A percentile compares a stretch with the other conserved stretches of the same genome.
phyloP scores from a whole-genome alignment of 2,113 vertebrate species.

The Condylura cristata region DNA sequence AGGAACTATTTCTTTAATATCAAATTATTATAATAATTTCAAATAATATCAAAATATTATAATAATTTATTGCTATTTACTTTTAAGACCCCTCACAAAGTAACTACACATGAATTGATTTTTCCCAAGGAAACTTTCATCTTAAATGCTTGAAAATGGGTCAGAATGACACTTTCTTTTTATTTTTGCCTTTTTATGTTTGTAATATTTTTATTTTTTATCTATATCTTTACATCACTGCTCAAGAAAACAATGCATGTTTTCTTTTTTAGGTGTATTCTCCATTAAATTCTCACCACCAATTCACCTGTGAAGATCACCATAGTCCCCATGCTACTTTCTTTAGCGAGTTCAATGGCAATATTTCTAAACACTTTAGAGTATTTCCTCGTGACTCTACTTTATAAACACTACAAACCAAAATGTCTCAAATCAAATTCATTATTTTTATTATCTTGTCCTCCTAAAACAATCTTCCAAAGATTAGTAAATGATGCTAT shows the following conservation, averaged over 20 bases:
- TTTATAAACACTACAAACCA: slow-evolving; percentile 15
- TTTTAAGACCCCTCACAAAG: not conserved
- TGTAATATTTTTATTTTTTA: too few species aligned
- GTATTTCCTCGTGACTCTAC: not conserved
- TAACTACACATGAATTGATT: not conserved
- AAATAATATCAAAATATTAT: slow-evolving; percentile 17
- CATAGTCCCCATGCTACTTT: too few species aligned
- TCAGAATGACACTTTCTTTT: not conserved
- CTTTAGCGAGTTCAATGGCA: not conserved
- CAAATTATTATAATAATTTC: slow-evolving; percentile 14
- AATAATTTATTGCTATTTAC: not conserved
- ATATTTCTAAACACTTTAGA: slow-evolving; percentile 31
- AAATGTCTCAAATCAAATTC: slow-evolving; percentile 2
- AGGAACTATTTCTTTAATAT: not conserved
- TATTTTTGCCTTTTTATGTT: too few species aligned
- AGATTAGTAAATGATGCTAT: not conserved
- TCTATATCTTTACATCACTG: too few species aligned
- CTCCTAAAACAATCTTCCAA: slow-evolving; percentile 9
- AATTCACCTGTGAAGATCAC: too few species aligned
- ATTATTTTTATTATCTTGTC: slow-evolving; percentile 43
- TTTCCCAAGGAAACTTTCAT: slow-evolving; percentile 22
- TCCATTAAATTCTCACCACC: too few species aligned
- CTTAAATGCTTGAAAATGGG: slow-evolving; percentile 17
- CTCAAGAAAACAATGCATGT: too few species aligned
- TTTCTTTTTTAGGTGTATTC: too few species aligned